phyloP scores from a whole-genome alignment of 2,797 vertebrate genomes.

The Pangasius sanitwongsei region DNA sequence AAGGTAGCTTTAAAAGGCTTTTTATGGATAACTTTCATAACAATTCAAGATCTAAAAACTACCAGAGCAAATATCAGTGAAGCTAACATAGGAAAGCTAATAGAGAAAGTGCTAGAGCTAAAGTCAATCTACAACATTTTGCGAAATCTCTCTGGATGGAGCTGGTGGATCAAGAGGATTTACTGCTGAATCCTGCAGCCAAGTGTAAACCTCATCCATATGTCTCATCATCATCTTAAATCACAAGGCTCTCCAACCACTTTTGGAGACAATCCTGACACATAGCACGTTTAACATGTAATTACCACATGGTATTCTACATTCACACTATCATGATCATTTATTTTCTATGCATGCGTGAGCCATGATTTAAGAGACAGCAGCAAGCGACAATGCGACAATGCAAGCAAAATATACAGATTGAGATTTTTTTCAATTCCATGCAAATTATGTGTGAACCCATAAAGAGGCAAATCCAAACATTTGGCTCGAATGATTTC shows the following conservation, averaged over 20 bases:
- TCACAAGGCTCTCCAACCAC: conserved; percentile 34
- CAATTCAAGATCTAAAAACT: background rate
- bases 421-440: background rate
- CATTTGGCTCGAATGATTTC: background rate
- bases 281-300: conserved; percentile 33
- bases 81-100: too few relatives aligned
- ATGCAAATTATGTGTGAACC: background rate
- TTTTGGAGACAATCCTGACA: background rate
- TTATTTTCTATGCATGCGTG: background rate
- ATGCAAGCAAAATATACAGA: background rate
- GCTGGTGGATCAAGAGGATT: conserved; percentile 19
- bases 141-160: background rate
- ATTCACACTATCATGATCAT: background rate
- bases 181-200: conserved; percentile 35
- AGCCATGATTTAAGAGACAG: background rate
- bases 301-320: conserved; percentile 39
- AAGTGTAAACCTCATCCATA: conserved; percentile 38
- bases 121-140: background rate
- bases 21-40: background rate
- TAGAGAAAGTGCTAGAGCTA: background rate
- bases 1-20: background rate
- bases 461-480: background rate
- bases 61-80: background rate
- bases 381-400: background rate
- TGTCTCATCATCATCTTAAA: conserved; percentile 25